These are phyloP conservation scores for Spizaetus ornatus DNA, from an alignment of 2,113 vertebrate genomes.

Conservation along the genomic window DNA sequence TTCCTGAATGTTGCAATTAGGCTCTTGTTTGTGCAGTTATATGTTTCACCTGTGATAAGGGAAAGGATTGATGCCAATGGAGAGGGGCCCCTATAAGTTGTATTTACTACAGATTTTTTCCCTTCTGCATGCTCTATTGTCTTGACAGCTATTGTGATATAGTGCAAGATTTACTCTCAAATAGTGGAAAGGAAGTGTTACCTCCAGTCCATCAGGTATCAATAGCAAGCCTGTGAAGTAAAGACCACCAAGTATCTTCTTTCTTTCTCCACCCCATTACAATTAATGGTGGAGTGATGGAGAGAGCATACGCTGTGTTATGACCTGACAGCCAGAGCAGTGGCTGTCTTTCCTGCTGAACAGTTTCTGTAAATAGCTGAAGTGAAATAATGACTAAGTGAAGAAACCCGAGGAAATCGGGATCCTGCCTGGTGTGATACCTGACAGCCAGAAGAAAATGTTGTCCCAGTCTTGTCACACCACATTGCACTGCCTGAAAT, in stretches of 20 bases:
- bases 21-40: background rate
- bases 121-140: background rate
- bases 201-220: background rate
- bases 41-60: background rate
- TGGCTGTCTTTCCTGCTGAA: background rate
- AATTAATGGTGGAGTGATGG: background rate
- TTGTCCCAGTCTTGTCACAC: background rate
- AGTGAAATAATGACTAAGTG: constrained; percentile 11
- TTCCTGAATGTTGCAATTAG: background rate
- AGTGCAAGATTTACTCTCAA: background rate
- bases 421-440: constrained; percentile 9
- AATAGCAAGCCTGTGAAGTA: background rate
- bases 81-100: accelerated
- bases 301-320: background rate
- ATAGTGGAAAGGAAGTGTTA: background rate
- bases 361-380: constrained; percentile 10
- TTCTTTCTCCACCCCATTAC: background rate
- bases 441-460: background rate
- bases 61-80: background rate
- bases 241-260: background rate
- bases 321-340: background rate
- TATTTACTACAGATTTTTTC: background rate
- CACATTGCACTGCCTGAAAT: background rate
- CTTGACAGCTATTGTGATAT: background rate
- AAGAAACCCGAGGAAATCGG: background rate